Percentiles rank a stretch among this genome's conserved stretches.
Conservation (phyloP, 1,140 invertebrate species). For the Hirudo medicinalis region DNA sequence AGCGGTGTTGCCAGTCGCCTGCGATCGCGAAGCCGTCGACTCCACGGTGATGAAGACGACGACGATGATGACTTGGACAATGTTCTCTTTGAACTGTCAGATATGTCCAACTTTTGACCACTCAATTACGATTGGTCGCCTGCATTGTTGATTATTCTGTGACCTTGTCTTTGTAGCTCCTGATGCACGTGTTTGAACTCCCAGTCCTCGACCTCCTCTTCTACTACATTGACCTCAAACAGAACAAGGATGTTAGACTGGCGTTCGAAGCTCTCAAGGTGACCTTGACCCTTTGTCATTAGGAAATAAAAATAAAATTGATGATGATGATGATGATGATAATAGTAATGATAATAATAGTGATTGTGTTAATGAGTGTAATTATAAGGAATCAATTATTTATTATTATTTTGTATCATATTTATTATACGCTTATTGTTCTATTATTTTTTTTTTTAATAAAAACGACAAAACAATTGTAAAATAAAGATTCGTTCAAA, state of each 20-base stretch:
- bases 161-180: conserved; percentile 52
- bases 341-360: background rate
- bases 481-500: no score
- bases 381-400: background rate
- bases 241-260: conserved; percentile 73
- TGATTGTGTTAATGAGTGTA: background rate
- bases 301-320: no score
- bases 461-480: no score
- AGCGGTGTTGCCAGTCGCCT: conserved; percentile 8
- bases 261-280: conserved; percentile 72
- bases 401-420: no score
- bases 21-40: background rate
- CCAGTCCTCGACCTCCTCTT: conserved; percentile 76
- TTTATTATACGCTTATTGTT: no score
- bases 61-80: conserved; percentile 27
- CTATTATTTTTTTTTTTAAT: no score
- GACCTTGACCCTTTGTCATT: background rate
- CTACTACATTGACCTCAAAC: conserved; percentile 73
- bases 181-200: conserved; percentile 79
- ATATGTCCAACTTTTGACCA: conserved; percentile 21
- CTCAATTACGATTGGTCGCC: background rate
- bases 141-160: no score
- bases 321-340: background rate
- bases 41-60: conserved; percentile 28
- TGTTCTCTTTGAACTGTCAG: conserved; percentile 21